Evolutionary conservation across 30 jellyfish, hydroid and myxozoan species (phyloP), one percentile per base, ranked within the genome.

Genomic region (Aurelia sp.): DNA sequence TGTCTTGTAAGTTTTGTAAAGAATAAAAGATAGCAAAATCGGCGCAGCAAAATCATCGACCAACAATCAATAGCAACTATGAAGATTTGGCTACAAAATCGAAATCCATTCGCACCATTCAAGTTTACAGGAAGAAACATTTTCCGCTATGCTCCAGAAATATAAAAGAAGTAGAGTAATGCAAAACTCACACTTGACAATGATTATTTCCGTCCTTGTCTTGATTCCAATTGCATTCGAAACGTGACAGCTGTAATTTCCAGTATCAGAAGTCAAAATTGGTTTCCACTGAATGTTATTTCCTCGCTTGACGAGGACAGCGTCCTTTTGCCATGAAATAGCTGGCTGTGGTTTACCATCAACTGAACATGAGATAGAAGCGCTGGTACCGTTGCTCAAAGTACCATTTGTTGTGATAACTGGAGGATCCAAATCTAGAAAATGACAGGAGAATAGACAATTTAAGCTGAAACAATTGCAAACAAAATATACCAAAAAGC

Each of bases 321-420:
- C 62, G 18, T 21, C 44, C 11, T 38, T 63, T 0, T 27, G 10
- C 95, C 95, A 86, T 4, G 77, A 11, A 24, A 86, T 4, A 9
- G 78, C 17, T 8, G 95, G 95, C 50, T 21, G 35, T 19, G 95
- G 95, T 35, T 62, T 66, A 5, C 90, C 95, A n/a, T 52, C 82
- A 5, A 76, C 90, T 41, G 90, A 21, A 65, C 95, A 86, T 38
- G 30, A 30, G n/a, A 75, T 21, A 11, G 73, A 22, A 5, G 80
- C 58, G 11, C 21, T 13, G 20, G 69, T 41, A 47, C 95, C 95
- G 19, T 79, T 65, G 63, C 63, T 53, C 30, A 64, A 66, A 22
- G 15, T 41, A 1, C 84, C 47, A 16, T 30, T 52, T 11, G 76
- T 22, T 38, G 16, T 59, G 30, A 53, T 52, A 8, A 76, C 71